Conservation (phyloP, 2,113 vertebrate species). For the Megaceryle maxima region DNA sequence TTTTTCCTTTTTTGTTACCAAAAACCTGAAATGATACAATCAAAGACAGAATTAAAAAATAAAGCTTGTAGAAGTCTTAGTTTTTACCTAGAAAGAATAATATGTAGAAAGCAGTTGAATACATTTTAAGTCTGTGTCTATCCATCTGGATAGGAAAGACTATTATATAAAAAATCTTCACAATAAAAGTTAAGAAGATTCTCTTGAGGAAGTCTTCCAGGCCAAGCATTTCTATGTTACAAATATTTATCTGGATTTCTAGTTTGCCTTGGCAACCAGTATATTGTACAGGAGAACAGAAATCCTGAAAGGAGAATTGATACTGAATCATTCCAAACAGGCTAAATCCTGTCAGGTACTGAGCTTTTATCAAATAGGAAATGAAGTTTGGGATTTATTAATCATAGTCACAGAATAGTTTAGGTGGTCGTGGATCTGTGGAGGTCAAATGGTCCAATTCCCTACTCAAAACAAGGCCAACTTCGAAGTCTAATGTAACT, state of each 20-base stretch:
- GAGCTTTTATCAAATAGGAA: background rate
- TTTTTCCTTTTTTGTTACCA: background rate
- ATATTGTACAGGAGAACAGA: background rate
- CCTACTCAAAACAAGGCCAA: background rate
- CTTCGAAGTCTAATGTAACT: background rate
- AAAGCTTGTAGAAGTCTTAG: background rate
- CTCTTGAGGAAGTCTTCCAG: background rate
- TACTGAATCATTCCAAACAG: background rate
- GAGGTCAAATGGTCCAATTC: background rate
- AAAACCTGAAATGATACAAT: background rate
- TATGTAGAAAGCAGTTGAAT: background rate
- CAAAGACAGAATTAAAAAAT: background rate
- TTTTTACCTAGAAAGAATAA: background rate
- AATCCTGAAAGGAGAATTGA: background rate
- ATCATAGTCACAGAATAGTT: background rate
- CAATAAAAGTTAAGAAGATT: background rate
- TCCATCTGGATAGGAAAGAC: background rate
- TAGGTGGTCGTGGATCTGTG: background rate
- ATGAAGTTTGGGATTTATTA: background rate
- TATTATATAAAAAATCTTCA: background rate
- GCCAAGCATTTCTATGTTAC: background rate
- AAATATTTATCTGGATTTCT: background rate
- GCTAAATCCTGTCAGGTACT: background rate
- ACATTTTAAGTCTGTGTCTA: background rate
- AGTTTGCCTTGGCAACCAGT: background rate